A percentile compares a stretch with the other conserved stretches of the same genome.
These are phyloP conservation scores for Hirtodrosophila histrioides DNA, from an alignment of 2,888 invertebrate species.

Conservation along the genomic window DNA sequence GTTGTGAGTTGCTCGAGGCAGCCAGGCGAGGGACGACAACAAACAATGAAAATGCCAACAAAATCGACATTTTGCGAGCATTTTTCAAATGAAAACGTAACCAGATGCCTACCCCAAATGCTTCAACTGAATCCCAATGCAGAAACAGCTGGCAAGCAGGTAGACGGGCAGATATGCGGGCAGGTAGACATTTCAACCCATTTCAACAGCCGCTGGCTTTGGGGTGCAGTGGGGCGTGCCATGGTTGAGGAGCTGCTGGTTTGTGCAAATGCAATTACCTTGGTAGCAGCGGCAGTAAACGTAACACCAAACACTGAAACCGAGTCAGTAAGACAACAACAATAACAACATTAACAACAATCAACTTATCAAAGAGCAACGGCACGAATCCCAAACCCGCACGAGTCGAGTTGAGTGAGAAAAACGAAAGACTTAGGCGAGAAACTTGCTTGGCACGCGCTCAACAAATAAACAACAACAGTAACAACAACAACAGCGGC, in stretches of 20 bases:
- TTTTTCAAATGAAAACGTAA: constrained; percentile 64
- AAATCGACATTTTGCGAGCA: constrained; percentile 49
- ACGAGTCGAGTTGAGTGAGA: constrained; percentile 48
- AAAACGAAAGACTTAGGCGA: constrained; percentile 63
- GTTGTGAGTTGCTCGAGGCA: constrained; percentile 9
- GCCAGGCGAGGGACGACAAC: constrained; percentile 8
- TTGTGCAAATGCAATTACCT: constrained; percentile 73
- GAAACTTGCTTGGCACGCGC: constrained; percentile 65
- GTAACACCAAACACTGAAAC: constrained; percentile 55
- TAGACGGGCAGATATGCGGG: constrained; percentile 6
- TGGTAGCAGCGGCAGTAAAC: constrained; percentile 53
- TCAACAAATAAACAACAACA: constrained; percentile 16
- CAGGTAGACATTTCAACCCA: constrained; percentile 41
- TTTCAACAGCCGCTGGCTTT: constrained; percentile 55
- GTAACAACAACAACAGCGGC: constrained; percentile 16
- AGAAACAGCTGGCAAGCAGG: constrained; percentile 25
- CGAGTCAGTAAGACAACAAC: constrained; percentile 56
- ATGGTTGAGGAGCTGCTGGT: constrained; percentile 41
- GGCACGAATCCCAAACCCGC: constrained; percentile 51
- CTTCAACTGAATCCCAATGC: constrained; percentile 39
- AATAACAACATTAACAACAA: constrained; percentile 28
- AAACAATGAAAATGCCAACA: constrained; percentile 25
- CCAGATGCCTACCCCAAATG: constrained; percentile 39
- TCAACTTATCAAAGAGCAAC: constrained; percentile 34
- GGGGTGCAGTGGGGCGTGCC: constrained; percentile 56